Percentiles rank a stretch among this genome's conserved stretches.
phyloP scores from a whole-genome alignment of 2,888 invertebrate species.

The Clepsis dumicolana region DNA sequence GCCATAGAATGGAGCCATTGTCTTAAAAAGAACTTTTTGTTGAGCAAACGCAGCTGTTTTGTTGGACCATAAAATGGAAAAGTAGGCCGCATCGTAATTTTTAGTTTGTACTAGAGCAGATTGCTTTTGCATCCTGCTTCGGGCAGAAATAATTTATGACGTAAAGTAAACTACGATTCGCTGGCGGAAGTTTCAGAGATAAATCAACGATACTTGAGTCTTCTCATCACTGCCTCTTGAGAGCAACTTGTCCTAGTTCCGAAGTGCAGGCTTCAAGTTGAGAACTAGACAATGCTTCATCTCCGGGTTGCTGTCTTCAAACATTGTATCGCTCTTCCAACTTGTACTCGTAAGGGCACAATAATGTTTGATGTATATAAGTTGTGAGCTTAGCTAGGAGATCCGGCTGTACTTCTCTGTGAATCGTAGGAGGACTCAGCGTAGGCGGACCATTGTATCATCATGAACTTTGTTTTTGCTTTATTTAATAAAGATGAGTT shows the following conservation, averaged over 20 bases:
- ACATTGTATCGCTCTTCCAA: slow-evolving; percentile 2
- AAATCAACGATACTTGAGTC: slow-evolving; percentile 4
- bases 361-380: neutral
- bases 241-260: slow-evolving; percentile 23
- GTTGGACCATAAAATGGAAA: slow-evolving; percentile 33
- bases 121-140: slow-evolving; percentile 33
- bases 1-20: slow-evolving; percentile 33
- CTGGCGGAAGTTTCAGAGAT: slow-evolving; percentile 20
- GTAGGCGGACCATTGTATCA: slow-evolving; percentile 28
- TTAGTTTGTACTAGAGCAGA: slow-evolving; percentile 31
- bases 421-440: slow-evolving; percentile 13
- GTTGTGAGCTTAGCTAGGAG: slow-evolving; percentile 19
- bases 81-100: slow-evolving; percentile 41
- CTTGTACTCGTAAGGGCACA: neutral
- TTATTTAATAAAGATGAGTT: slow-evolving; percentile 5
- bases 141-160: slow-evolving; percentile 3
- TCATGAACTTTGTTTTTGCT: slow-evolving; percentile 29
- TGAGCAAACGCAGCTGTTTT: slow-evolving; percentile 39
- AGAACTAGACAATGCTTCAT: slow-evolving; percentile 20
- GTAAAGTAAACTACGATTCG: slow-evolving; percentile 1
- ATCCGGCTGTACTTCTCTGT: slow-evolving; percentile 10
- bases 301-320: slow-evolving; percentile 10
- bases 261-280: slow-evolving; percentile 2
- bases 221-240: slow-evolving; percentile 4
- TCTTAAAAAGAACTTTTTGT: slow-evolving; percentile 41